These are phyloP conservation scores for Hyppa rectilinea DNA, from an alignment of 2,888 invertebrate genomes.

Conservation along the genomic window DNA sequence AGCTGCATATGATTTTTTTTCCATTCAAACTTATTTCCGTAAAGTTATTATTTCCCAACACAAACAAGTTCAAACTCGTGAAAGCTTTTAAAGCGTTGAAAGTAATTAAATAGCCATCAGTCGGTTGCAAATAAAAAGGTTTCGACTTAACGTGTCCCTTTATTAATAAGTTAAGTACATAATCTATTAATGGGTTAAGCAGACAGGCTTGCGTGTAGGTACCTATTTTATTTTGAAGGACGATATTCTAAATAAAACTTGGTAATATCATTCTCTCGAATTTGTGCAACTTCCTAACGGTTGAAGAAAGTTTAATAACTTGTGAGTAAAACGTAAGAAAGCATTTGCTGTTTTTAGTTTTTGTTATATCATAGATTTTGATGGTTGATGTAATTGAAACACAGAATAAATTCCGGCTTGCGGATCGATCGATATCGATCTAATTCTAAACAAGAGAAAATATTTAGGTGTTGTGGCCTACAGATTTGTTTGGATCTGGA, in stretches of 20 bases:
- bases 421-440: neutral
- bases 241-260: neutral
- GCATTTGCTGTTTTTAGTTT: neutral
- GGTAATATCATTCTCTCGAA: neutral
- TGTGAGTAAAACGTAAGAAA: neutral
- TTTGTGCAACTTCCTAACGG: neutral
- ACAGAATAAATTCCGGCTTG: neutral
- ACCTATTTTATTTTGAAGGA: neutral
- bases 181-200: neutral
- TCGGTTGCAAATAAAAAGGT: slow-evolving; percentile 37
- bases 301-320: neutral
- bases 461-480: neutral
- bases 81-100: slow-evolving; percentile 34
- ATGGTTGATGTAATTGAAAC: neutral
- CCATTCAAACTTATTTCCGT: neutral
- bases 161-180: slow-evolving; percentile 26
- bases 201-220: neutral
- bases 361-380: neutral
- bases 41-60: slow-evolving; percentile 5
- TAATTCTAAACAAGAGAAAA: neutral
- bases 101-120: slow-evolving; percentile 48
- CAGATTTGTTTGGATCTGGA: too few relatives aligned
- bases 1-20: neutral
- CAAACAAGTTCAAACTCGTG: slow-evolving; percentile 7
- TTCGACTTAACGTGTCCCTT: slow-evolving; percentile 21